These are phyloP conservation scores for Ailuropoda melanoleuca DNA, from an alignment of 2,113 vertebrate genomes.

Conservation along the genomic window DNA sequence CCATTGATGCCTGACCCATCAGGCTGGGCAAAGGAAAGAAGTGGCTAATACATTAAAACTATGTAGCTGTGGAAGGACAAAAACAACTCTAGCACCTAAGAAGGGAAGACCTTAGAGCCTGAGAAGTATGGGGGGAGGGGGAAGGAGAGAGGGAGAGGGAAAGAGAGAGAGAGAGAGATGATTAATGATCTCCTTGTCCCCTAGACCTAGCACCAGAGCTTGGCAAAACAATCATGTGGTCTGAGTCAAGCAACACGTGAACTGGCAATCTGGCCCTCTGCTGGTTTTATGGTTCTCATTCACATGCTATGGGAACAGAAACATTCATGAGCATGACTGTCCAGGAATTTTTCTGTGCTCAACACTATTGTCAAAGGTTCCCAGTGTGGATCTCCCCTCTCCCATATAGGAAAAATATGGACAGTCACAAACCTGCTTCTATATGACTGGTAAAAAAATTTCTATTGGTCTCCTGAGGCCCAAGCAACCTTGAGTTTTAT, in stretches of 20 bases:
- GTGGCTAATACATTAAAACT: not conserved
- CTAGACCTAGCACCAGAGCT: not conserved
- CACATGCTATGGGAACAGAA: not conserved
- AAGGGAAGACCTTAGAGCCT: not conserved
- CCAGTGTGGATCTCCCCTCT: too few species aligned
- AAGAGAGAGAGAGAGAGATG: not conserved
- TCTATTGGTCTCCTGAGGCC: not conserved
- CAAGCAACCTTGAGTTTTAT: not conserved
- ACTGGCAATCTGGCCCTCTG: not conserved
- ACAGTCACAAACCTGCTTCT: not conserved
- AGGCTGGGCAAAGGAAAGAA: not conserved
- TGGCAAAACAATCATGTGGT: not conserved
- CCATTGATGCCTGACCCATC: not conserved
- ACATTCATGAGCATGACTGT: not conserved
- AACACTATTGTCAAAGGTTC: not conserved
- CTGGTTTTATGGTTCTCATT: not conserved
- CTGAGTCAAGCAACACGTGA: not conserved
- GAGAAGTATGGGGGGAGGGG: not conserved
- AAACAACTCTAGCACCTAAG: not conserved
- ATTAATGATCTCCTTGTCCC: not conserved
- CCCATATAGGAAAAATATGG: not conserved
- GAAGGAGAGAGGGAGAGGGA: not conserved
- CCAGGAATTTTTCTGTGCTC: not conserved
- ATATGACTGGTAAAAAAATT: not conserved
- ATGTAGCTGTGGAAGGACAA: not conserved